Base-by-base conservation (phyloP, 23 tunicate species). In the Corella eumyota region DNA sequence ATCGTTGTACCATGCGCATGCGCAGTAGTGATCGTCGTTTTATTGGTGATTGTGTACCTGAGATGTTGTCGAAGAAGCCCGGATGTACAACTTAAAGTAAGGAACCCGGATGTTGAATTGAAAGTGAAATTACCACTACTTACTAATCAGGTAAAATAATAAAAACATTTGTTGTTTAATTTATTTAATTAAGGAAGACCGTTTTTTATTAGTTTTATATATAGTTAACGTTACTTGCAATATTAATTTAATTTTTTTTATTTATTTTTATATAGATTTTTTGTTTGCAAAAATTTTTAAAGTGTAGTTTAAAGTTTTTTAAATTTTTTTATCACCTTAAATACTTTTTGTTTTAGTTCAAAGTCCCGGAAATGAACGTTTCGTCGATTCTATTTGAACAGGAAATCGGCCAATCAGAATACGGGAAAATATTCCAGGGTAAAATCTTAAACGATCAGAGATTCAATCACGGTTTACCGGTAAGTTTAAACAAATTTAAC, bases 391-490 rank as follows among this genome's bases (percentile, higher is more conserved):
- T 45, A 2, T 53, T 70, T 29, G 40, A 70, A 38, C 32, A 47
- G 52, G 83, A 86, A 19, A 71, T 86, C 44, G 95, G 95, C 32
- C 61, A 60, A 26, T 65, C 85, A 22, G 65, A 69, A 34, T 86
- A 50, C 50, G 95, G 95, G 32, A 70, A 64, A 65, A 75, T 65
- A 1, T 86, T 68, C 71, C 71, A 62, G 49, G 85, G 72, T n/a
- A 46, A 49, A 6, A 44, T 86, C 32, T 6, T 56, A n/a, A 64
- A 68, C 46, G 76, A 86, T 34, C 30, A 65, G 23, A 32, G 60
- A 25, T 86, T 71, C 60, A 31, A 60, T 50, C 24, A 72, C 17
- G 70, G 68, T 23, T 71, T 50, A 37, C 70, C 69, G 29, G 91
- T 81, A 53, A 81, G 80, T 6, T 17, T n/a, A n/a, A n/a, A n/a